These are phyloP conservation scores for Zophobas morio DNA, from an alignment of 1,140 invertebrate species.

Conservation along the genomic window DNA sequence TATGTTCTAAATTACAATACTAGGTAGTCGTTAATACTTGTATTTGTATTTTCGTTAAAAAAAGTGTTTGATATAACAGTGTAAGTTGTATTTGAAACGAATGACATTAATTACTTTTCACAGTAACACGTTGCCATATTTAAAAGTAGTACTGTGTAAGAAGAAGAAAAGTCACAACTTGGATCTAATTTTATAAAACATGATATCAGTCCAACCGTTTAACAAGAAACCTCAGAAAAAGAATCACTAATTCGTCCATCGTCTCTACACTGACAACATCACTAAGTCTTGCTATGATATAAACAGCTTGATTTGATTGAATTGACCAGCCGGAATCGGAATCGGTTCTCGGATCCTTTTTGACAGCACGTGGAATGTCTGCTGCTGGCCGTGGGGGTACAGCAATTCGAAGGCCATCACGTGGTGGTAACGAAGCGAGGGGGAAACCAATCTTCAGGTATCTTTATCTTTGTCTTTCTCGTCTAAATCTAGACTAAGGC, in stretches of 20 bases:
- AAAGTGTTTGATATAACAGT: constrained; percentile 6
- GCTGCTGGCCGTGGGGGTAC: constrained; percentile 21
- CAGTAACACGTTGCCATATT: constrained; percentile 16
- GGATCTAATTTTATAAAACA: constrained; percentile 47
- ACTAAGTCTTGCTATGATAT: constrained; percentile 55
- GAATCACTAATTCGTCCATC: constrained; percentile 40
- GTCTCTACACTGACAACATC: constrained; percentile 51
- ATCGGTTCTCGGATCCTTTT: constrained; percentile 5
- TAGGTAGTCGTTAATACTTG: constrained; percentile 11
- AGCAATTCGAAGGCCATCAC: constrained; percentile 57
- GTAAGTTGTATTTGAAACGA: background rate
- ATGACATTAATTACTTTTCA: constrained; percentile 48
- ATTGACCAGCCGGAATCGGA: constrained; percentile 26
- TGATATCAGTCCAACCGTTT: constrained; percentile 42
- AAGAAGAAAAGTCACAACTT: constrained; percentile 37
- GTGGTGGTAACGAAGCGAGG: constrained; percentile 54
- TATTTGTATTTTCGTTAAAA: background rate
- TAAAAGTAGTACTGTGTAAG: constrained; percentile 27
- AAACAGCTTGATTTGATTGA: constrained; percentile 49
- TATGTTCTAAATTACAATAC: constrained; percentile 27
- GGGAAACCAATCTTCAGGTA: constrained; percentile 58
- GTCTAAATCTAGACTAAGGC: constrained; percentile 86
- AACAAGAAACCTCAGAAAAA: constrained; percentile 41
- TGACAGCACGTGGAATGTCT: constrained; percentile 41
- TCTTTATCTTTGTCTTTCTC: constrained; percentile 67